These are phyloP conservation scores for Leptonema lineaticorne DNA, from an alignment of 1,140 invertebrate species.

Conservation along the genomic window DNA sequence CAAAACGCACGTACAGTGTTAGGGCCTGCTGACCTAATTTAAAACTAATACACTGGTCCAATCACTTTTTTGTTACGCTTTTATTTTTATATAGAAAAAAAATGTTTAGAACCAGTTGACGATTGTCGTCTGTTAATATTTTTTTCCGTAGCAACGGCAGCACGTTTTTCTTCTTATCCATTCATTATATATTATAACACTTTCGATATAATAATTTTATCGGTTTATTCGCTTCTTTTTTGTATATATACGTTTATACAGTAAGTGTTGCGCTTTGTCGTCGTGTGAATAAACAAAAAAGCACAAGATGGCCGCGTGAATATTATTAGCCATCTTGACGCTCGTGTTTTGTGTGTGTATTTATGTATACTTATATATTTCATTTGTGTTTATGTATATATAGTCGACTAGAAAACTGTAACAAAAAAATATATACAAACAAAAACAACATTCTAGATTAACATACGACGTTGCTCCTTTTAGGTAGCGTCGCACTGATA, in stretches of 20 bases:
- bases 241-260: background rate
- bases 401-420: no score
- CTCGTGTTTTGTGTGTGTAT: background rate
- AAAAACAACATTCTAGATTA: no score
- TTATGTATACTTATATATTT: no score
- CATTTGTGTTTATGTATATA: no score
- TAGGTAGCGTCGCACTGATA: no score
- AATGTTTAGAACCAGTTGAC: background rate
- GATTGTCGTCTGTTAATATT: background rate
- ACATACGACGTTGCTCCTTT: no score
- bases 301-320: slow-evolving; percentile 4
- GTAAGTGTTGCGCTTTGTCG: no score
- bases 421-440: no score
- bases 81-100: background rate
- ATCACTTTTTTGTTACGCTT: background rate
- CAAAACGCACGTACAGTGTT: background rate
- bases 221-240: background rate
- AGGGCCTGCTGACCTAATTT: slow-evolving; percentile 12
- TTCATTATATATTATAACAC: no score
- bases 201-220: no score
- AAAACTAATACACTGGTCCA: background rate
- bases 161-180: no score
- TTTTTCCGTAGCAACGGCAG: no score
- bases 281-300: slow-evolving; percentile 19
- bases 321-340: slow-evolving; percentile 8